Percentiles rank a stretch among this genome's conserved stretches.
These are phyloP conservation scores for Scaptomyza cyrtandrae DNA, from an alignment of 2,888 invertebrate genomes.

Conservation along the genomic window DNA sequence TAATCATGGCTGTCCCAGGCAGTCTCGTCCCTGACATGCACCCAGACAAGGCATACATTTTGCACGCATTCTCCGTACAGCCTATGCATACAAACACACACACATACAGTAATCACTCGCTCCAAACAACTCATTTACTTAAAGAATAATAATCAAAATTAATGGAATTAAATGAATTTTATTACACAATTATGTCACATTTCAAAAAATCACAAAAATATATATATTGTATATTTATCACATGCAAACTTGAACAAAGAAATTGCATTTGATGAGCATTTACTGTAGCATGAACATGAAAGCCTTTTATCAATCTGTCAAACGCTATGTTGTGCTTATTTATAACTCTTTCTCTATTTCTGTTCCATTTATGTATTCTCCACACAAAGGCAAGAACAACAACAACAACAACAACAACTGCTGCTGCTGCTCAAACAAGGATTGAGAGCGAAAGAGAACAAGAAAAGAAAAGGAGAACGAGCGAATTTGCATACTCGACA, in stretches of 20 bases:
- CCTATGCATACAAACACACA: constrained; percentile 1
- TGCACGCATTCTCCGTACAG: constrained; percentile 13
- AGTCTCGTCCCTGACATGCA: constrained; percentile 44
- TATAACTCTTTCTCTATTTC: constrained; percentile 1
- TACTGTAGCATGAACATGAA: background rate
- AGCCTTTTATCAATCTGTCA: constrained; percentile 4
- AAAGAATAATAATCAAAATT: no score
- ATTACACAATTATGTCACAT: background rate
- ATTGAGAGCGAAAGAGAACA: background rate
- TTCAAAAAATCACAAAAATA: background rate
- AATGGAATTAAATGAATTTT: background rate
- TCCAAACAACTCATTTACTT: background rate
- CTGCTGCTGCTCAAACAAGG: constrained; percentile 2
- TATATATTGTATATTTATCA: background rate
- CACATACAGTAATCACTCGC: background rate
- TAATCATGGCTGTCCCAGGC: constrained; percentile 18
- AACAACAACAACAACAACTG: background rate
- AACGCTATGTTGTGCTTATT: background rate
- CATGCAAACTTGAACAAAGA: background rate
- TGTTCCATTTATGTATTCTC: background rate
- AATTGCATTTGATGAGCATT: background rate
- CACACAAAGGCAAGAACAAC: constrained; percentile 1
- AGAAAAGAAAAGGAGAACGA: background rate
- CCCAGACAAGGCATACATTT: constrained; percentile 34
- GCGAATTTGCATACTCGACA: background rate